Base-by-base conservation (phyloP, 1,140 invertebrate genomes). In the Nebria ingens region DNA sequence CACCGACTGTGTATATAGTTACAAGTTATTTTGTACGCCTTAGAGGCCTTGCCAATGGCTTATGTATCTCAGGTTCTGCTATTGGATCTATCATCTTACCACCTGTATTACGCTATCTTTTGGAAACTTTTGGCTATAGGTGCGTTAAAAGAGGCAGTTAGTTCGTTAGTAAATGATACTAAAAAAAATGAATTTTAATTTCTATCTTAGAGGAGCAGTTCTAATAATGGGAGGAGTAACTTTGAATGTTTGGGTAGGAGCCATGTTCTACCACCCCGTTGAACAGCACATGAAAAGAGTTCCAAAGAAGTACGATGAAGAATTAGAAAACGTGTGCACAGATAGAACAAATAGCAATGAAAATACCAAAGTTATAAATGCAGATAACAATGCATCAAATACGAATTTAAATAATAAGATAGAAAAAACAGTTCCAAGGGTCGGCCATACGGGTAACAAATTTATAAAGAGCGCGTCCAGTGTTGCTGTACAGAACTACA, bases 1-100 rank as follows among this genome's bases (percentile, higher is more conserved):
- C 89, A 2, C 89, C 90, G 21, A 91, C 89, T 0, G 87, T 94
- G n/a, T 90, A 92, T 66, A 90, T 93, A 62, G 88, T 92, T 40
- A 91, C 88, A 6, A 86, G 87, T 40, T 94, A 93, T 68, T 94
- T 93, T 68, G 80, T 89, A 1, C 80, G 82, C 51, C 73, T 84
- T 23, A 75, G 90, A 45, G 90, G 89, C 2, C 73, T 93, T 9
- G 91, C 90, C 17, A 93, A 93, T 71, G 91, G 90, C 0, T 79
- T 94, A 15, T 91, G 89, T 61, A 90, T 92, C 71, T 91, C 90
- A 2, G 91, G 90, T 13, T 92, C 88, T 63, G 87, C 90, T 1
- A 75, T 93, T 45, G 91, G 89, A 19, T 86, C 81, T 40, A 82
- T 93, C 58, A 82, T 93, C 56, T 71, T 93, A 58, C 87, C 89